A percentile compares a stretch with the other conserved stretches of the same genome.
These are phyloP conservation scores for Tympanoctomys barrerae DNA, from an alignment of 2,797 vertebrate genomes.

Conservation along the genomic window DNA sequence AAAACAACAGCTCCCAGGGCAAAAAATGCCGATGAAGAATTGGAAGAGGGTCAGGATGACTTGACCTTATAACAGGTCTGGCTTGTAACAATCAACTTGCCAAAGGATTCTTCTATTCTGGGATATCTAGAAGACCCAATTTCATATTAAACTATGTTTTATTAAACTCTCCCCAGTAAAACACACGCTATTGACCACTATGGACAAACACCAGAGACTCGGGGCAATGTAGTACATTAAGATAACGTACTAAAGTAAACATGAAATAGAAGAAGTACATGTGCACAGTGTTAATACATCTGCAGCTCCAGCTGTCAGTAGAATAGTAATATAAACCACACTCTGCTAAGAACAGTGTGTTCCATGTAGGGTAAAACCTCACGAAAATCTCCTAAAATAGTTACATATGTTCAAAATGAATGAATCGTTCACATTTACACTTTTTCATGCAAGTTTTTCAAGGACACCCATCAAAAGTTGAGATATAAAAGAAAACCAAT, in stretches of 20 bases:
- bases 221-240: not conserved
- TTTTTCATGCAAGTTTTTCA: conserved; percentile 82
- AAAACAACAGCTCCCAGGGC: not conserved
- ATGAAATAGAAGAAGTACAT: not conserved
- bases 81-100: not conserved
- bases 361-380: conserved; percentile 71
- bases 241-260: not conserved
- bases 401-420: conserved; percentile 84
- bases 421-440: conserved; percentile 84
- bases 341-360: conserved; percentile 66
- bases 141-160: not conserved
- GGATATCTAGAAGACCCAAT: not conserved
- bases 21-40: not conserved
- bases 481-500: conserved; percentile 83
- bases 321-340: conserved; percentile 51
- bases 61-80: not conserved
- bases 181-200: not conserved
- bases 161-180: not conserved
- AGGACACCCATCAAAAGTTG: conserved; percentile 83
- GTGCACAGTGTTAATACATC: not conserved
- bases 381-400: conserved; percentile 75
- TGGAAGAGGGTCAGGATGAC: not conserved
- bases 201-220: conserved; percentile 16
- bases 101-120: conserved; percentile 34
- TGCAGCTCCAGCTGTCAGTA: conserved; percentile 58